phyloP scores from a whole-genome alignment of 2,797 vertebrate genomes.

The Setipinna tenuifilis region DNA sequence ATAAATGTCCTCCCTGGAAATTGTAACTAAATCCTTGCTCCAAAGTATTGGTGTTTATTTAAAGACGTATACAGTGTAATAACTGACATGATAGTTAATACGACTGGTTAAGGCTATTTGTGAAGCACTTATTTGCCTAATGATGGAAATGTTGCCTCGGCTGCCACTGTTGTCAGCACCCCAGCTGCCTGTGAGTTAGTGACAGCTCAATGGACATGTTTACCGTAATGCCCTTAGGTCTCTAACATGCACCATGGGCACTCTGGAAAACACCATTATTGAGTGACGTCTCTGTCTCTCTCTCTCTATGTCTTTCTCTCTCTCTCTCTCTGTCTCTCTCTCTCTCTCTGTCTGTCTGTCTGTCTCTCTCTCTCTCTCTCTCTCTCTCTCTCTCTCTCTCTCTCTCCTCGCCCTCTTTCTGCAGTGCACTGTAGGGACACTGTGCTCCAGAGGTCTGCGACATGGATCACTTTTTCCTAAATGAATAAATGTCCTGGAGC shows the following conservation, averaged over 20 bases:
- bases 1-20: too few species aligned
- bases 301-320: slow-evolving; percentile 6
- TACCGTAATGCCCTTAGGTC: slow-evolving; percentile 42
- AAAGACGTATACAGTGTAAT: too few species aligned
- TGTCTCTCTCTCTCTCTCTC: slow-evolving; percentile 21
- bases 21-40: too few species aligned
- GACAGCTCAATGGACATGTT: slow-evolving; percentile 54
- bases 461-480: slow-evolving; percentile 38
- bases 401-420: not conserved
- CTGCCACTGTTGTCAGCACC: slow-evolving; percentile 25
- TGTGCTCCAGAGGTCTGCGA: not conserved
- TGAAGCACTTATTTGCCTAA: not conserved
- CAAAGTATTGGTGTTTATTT: too few species aligned
- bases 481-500: slow-evolving; percentile 27
- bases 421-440: not conserved
- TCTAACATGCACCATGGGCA: slow-evolving; percentile 34
- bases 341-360: not conserved
- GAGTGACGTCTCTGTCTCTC: slow-evolving; percentile 4
- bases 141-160: not conserved
- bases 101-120: not conserved
- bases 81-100: too few species aligned
- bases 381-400: not conserved
- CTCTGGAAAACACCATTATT: slow-evolving; percentile 32
- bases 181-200: slow-evolving; percentile 45
- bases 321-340: not conserved